Conservation (phyloP, 2,888 invertebrate genomes). For the Bombylius major region DNA sequence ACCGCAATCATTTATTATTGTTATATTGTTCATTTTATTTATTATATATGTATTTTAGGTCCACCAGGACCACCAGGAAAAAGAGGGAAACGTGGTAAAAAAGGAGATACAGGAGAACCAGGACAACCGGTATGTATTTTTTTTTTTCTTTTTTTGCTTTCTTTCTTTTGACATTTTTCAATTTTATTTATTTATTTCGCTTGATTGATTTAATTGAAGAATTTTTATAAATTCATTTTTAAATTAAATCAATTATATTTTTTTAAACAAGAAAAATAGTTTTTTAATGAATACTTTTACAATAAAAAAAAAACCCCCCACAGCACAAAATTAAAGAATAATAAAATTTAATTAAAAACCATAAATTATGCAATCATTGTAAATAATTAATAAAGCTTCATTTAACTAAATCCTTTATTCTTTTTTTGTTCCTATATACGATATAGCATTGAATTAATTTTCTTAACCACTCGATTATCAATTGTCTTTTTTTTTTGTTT, state of each 20-base stretch:
- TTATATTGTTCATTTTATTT: not conserved
- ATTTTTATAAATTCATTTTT: not conserved
- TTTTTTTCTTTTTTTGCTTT: slow-evolving; percentile 9
- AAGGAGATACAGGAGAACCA: slow-evolving; percentile 71
- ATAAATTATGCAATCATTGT: too few relatives aligned
- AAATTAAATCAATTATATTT: not conserved
- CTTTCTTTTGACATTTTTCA: slow-evolving; percentile 4
- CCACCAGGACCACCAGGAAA: slow-evolving; percentile 78
- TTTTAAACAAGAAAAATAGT: too few relatives aligned
- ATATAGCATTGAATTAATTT: too few relatives aligned
- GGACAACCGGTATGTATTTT: slow-evolving; percentile 60
- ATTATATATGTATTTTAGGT: slow-evolving; percentile 40
- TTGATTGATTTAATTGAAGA: slow-evolving; percentile 6
- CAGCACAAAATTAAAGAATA: too few relatives aligned
- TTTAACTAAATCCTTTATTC: too few relatives aligned
- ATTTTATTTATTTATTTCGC: slow-evolving; percentile 9
- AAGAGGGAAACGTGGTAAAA: slow-evolving; percentile 79
- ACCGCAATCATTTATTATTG: not conserved
- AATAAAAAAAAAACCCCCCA: too few relatives aligned
- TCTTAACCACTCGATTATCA: too few relatives aligned
- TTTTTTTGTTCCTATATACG: too few relatives aligned
- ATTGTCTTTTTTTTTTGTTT: too few relatives aligned
- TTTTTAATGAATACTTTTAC: too few relatives aligned
- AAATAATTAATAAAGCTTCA: too few relatives aligned
- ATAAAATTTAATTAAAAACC: too few relatives aligned